Base-by-base conservation (phyloP, 2,888 invertebrate species). In the Ormyrus labotus region DNA sequence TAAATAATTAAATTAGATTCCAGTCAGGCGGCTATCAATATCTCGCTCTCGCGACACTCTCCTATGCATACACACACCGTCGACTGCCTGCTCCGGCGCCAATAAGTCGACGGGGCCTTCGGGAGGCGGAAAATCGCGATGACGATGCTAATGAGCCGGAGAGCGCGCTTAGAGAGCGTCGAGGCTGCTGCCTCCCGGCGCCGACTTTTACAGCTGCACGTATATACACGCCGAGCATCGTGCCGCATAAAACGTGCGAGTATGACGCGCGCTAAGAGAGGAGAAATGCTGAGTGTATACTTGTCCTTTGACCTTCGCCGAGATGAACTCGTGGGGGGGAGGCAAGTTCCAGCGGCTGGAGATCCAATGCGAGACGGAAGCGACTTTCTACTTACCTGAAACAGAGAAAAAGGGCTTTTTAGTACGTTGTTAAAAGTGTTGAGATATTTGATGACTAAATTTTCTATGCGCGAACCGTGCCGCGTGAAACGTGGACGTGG, bases 301-400 rank as follows among this genome's bases (percentile, higher is more conserved):
- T 75, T 75, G 80, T 75, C 74, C 80, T 71, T 75, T 75, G 60
- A 74, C 53, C 70, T 61, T 71, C 34, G 5, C n/a, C 47, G 6
- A n/a, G 2, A 45, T 7, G 61, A 34, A 8, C 34, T 45, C 5
- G 11, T 8, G 45, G 64, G 64, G n/a, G 9, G 8, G 53, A 53
- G 50, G 7, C 13, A 34, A 34, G 53, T 51, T 53, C 34, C 45
- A n/a, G 57, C 51, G 45, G 10, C 2, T 4, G 45, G 71, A 60
- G 65, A 67, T 13, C 4, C 34, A 34, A 50, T 19, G 19, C 67
- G 51, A 61, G 6, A 34, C 50, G 34, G 34, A 34, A 34, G 45
- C 55, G 58, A 7, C 68, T 6, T 0, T 58, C 58, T 70, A 75
- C 85, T 86, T 83, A 86, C 84, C 84, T 84, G 83, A 19, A 85